phyloP scores from a whole-genome alignment of 1,140 invertebrate species.

The Papilio dardanus region DNA sequence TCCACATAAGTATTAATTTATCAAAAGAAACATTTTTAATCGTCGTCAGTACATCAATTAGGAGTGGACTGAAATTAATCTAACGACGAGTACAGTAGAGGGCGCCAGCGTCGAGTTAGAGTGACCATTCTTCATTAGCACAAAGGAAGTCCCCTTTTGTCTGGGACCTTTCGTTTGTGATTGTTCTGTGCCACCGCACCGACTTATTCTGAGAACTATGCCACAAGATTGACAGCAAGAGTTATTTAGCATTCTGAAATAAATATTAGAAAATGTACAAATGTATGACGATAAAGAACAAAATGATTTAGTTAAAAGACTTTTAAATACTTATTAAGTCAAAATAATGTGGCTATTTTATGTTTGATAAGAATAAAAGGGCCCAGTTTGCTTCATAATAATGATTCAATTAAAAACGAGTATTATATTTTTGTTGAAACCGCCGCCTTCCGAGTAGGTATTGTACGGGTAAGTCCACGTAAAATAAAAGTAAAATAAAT shows the following conservation, averaged over 20 bases:
- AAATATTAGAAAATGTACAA: neutral
- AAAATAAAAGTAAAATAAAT: too few species aligned
- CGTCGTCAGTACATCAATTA: slow-evolving; percentile 42
- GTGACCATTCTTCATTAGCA: slow-evolving; percentile 80
- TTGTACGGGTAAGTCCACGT: too few species aligned
- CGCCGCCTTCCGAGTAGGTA: too few species aligned
- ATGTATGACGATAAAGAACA: too few species aligned
- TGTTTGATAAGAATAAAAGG: too few species aligned
- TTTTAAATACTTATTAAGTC: too few species aligned
- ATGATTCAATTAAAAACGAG: too few species aligned
- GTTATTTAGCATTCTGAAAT: neutral
- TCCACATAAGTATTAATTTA: neutral
- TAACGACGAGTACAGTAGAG: slow-evolving; percentile 73
- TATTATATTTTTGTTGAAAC: too few species aligned
- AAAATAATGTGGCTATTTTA: too few species aligned
- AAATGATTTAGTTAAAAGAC: too few species aligned
- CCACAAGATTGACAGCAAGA: neutral
- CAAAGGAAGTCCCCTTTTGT: slow-evolving; percentile 77
- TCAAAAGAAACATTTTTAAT: slow-evolving; percentile 41
- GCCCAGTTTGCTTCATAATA: too few species aligned
- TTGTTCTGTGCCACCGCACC: slow-evolving; percentile 62
- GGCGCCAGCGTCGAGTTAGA: slow-evolving; percentile 54
- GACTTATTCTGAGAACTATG: slow-evolving; percentile 56
- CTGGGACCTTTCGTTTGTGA: slow-evolving; percentile 74
- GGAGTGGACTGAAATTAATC: slow-evolving; percentile 66